Conservation (phyloP, 2,797 vertebrate genomes). For the Amphiprion clarkii region DNA sequence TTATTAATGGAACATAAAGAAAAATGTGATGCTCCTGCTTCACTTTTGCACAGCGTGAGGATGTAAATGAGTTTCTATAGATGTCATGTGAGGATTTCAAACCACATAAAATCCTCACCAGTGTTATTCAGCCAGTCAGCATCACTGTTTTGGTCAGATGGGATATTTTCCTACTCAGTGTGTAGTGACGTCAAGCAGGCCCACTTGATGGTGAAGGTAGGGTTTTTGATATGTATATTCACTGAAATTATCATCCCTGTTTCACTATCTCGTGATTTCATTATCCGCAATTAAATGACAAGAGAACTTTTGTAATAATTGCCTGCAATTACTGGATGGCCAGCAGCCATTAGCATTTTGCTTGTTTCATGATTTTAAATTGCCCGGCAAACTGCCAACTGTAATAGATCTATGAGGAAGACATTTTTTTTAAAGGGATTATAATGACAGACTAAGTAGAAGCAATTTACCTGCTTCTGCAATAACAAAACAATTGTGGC, state of each 20-base stretch:
- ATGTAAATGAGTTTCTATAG: slow-evolving; percentile 24
- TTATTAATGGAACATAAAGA: slow-evolving; percentile 55
- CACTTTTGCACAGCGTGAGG: neutral
- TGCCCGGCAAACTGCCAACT: slow-evolving; percentile 50
- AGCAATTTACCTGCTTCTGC: slow-evolving; percentile 52
- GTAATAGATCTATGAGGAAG: slow-evolving; percentile 51
- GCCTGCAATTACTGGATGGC: slow-evolving; percentile 79
- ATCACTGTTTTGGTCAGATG: slow-evolving; percentile 9
- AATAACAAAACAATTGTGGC: slow-evolving; percentile 15
- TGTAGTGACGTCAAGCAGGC: slow-evolving; percentile 63
- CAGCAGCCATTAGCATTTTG: slow-evolving; percentile 80
- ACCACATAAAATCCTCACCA: neutral
- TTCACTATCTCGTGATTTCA: slow-evolving; percentile 70
- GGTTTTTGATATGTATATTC: slow-evolving; percentile 81
- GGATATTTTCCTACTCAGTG: slow-evolving; percentile 30
- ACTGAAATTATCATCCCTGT: slow-evolving; percentile 74
- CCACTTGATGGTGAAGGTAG: slow-evolving; percentile 61
- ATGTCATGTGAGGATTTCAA: slow-evolving; percentile 10
- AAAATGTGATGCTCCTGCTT: slow-evolving; percentile 25
- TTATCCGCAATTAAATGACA: slow-evolving; percentile 81
- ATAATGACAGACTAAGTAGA: slow-evolving; percentile 59
- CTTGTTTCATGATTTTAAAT: slow-evolving; percentile 75
- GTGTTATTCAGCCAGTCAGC: neutral
- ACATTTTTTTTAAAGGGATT: slow-evolving; percentile 69
- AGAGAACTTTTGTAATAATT: slow-evolving; percentile 83